A percentile compares a stretch with the other conserved stretches of the same genome.
Conservation (phyloP, 2,113 vertebrate genomes). For the human region DNA sequence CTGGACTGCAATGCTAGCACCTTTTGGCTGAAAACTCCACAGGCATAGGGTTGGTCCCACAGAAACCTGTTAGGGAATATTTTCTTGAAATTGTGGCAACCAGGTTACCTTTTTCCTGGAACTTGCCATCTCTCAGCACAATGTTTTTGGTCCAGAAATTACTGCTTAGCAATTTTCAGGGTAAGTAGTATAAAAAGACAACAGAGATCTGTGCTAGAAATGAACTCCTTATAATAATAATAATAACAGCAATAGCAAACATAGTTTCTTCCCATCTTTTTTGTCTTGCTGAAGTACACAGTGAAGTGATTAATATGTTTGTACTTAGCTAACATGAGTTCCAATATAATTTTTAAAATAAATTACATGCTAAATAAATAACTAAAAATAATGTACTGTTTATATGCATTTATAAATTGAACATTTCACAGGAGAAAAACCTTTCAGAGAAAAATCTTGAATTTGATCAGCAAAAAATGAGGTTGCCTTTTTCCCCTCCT, state of each 20-base stretch:
- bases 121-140: neutral
- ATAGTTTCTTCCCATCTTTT: neutral
- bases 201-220: neutral
- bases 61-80: neutral
- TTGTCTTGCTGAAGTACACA: neutral
- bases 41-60: neutral
- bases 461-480: constrained; percentile 67
- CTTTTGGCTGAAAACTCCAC: neutral
- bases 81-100: neutral
- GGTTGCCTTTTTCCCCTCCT: neutral
- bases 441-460: constrained; percentile 36
- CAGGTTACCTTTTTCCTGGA: neutral
- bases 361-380: neutral
- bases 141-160: neutral
- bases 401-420: neutral
- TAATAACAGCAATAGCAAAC: neutral
- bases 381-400: neutral
- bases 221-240: constrained; percentile 1
- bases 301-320: neutral
- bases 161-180: constrained; percentile 38
- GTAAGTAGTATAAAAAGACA: neutral
- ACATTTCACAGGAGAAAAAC: neutral
- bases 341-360: neutral
- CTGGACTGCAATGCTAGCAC: neutral
- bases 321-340: neutral